A percentile compares a stretch with the other conserved stretches of the same genome.
These are phyloP conservation scores for Oryzias javanicus DNA, from an alignment of 2,113 vertebrate species.

Conservation along the genomic window DNA sequence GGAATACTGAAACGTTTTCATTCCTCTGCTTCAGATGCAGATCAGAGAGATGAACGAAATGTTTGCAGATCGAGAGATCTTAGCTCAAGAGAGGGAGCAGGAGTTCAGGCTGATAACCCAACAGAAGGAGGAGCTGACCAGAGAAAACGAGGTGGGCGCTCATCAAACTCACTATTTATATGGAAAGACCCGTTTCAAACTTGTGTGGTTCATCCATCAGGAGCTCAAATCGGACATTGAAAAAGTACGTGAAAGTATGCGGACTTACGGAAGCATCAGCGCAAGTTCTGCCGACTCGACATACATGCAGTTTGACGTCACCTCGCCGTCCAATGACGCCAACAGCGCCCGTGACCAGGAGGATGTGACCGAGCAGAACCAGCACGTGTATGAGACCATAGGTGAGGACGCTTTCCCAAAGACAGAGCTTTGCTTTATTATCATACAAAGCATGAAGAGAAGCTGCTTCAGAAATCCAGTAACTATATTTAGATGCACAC, in stretches of 20 bases:
- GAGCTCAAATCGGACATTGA: slow-evolving; percentile 25
- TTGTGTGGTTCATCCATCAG: slow-evolving; percentile 34
- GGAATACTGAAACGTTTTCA: not conserved
- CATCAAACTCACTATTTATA: not conserved
- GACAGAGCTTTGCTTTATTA: no score
- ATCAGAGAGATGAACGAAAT: slow-evolving; percentile 27
- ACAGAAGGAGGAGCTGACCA: slow-evolving; percentile 54
- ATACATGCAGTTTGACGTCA: not conserved
- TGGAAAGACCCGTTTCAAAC: not conserved
- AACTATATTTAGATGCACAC: no score
- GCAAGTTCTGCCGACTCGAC: rapidly evolving
- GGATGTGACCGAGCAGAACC: not conserved
- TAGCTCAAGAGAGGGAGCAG: slow-evolving; percentile 24
- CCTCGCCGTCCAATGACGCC: rapidly evolving
- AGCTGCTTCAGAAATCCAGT: no score
- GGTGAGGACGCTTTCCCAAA: slow-evolving; percentile 33
- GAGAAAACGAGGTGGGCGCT: slow-evolving; percentile 58
- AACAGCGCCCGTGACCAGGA: not conserved
- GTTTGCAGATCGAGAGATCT: slow-evolving; percentile 34
- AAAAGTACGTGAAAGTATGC: slow-evolving; percentile 27
- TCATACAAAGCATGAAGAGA: no score
- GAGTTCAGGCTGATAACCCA: slow-evolving; percentile 1
- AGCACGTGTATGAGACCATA: slow-evolving; percentile 22
- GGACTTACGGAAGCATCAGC: slow-evolving; percentile 1
- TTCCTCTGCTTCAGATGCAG: slow-evolving; percentile 38